Conservation (phyloP, 2,113 vertebrate species). For the Nesogale talazaci region DNA sequence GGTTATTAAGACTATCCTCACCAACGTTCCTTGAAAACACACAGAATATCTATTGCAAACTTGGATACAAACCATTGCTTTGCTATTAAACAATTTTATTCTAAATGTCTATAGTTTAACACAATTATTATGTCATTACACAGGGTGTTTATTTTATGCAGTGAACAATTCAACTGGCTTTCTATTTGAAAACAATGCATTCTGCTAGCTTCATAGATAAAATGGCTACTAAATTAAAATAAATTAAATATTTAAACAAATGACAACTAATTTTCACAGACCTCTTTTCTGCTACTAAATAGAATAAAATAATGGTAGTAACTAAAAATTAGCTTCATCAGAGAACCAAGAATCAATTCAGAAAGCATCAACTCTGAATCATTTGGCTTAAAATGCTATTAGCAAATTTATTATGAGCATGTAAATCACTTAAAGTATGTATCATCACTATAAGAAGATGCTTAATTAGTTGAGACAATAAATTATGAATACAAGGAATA, state of each 20-base stretch:
- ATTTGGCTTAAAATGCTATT: slow-evolving; percentile 3
- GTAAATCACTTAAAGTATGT: neutral
- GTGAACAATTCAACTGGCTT: slow-evolving; percentile 67
- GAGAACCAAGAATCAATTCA: neutral
- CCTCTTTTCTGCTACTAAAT: neutral
- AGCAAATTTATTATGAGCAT: neutral
- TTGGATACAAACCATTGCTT: slow-evolving; percentile 79
- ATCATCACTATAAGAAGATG: neutral
- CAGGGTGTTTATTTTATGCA: slow-evolving; percentile 76
- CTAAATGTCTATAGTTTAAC: slow-evolving; percentile 76
- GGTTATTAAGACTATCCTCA: slow-evolving; percentile 68
- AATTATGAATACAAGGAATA: slow-evolving; percentile 22
- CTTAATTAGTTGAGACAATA: neutral
- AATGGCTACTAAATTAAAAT: slow-evolving; percentile 13
- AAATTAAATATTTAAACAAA: slow-evolving; percentile 37
- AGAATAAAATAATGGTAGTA: slow-evolving; percentile 27
- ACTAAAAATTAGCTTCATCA: neutral
- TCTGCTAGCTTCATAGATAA: slow-evolving; percentile 55
- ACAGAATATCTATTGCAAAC: slow-evolving; percentile 63
- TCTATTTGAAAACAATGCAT: slow-evolving; percentile 60
- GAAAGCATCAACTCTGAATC: neutral
- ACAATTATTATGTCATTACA: slow-evolving; percentile 83
- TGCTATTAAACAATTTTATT: slow-evolving; percentile 81
- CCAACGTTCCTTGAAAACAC: slow-evolving; percentile 70
- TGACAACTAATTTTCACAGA: slow-evolving; percentile 33